Base-by-base conservation (phyloP, 2,113 vertebrate genomes). In the Pavo muticus region DNA sequence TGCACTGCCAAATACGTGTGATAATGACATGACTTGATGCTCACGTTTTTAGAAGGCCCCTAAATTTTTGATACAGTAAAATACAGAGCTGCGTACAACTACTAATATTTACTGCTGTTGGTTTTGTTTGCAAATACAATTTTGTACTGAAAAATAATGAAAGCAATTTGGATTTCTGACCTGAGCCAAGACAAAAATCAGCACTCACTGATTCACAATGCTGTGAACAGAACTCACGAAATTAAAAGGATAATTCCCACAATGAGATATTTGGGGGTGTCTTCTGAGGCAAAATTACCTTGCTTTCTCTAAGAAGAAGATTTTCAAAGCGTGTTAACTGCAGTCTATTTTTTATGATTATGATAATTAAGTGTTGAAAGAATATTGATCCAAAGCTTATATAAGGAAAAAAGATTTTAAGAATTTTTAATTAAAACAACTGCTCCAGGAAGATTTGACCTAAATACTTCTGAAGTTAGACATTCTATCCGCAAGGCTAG, bases 341-440 rank as follows among this genome's bases (percentile, higher is more conserved):
- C 35, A 88, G 59, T 32, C 37, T 84, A 74, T 40, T 90, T 93
- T 79, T 3, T 25, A 71, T 50, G 3, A 93, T 77, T 81, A 80
- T 32, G 29, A 29, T 64, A 93, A 94, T 70, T 74, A 96, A 65
- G 35, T 64, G 24, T 70, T 88, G 69, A 90, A 94, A 88, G 72
- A 70, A 11, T 82, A 96, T 61, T 74, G 81, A 91, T 90, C 48
- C 54, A 81, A 76, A 89, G 71, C 74, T 50, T 64, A 14, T 23
- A 50, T 39, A 63, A 59, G 48, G 17, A 84, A 80, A 56, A 5
- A 81, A n/a, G 60, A 61, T 72, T 77, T 25, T 91, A 85, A 77
- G 37, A 87, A 78, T 47, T 84, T 84, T 65, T 88, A 78, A 96
- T 87, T 89, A 78, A 86, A 92, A 91, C 37, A 64, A 80, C 5